Base-by-base conservation (phyloP, 2,113 vertebrate species). In the Anseranas semipalmata region DNA sequence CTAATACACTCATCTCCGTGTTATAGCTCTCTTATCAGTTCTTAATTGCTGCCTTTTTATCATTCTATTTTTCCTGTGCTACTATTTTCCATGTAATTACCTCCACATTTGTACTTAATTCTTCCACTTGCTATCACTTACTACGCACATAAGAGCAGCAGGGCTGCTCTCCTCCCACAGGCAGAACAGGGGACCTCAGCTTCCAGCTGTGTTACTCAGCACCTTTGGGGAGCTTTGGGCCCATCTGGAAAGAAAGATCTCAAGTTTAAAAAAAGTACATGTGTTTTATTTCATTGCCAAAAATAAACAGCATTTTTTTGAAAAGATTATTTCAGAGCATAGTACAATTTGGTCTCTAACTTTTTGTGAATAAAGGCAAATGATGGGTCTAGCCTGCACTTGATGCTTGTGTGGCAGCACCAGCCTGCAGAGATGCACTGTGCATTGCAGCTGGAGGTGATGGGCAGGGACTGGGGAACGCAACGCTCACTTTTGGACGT, bases 401-500 rank as follows among this genome's bases (percentile, higher is more conserved):
- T 48, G 10, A 2, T 12, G 21, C 45, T 67, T 22, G 7, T n/a
- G 50, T 32, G 11, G 33, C 24, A 35, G 18, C 43, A 43, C 2
- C 52, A 25, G 2, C 28, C 33, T 60, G 60, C n/a, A 30, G 52
- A 24, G 46, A 33, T 5, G 7, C 10, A 8, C 13, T 48, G 41
- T 24, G 35, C 46, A 22, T 6, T 0, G 1, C 41, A 50, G 12
- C 4, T 4, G 15, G 25, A 85, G 41, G 21, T 2, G 39, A 22
- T 18, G 21, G 53, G 35, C 74, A 62, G 55, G 46, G 46, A 55
- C 10, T 0, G 0, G 6, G n/a, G 33, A 30, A n/a, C 1, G 14
- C 24, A 0, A 1, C 2, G 8, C 32, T 17, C 46, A 4, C 10
- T 28, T 33, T 13, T 1, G 1, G 48, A 16, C 5, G 10, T 46